Evolutionary conservation across 2,888 invertebrate genomes (phyloP).

Genomic region (Choristoneura rosaceana): DNA sequence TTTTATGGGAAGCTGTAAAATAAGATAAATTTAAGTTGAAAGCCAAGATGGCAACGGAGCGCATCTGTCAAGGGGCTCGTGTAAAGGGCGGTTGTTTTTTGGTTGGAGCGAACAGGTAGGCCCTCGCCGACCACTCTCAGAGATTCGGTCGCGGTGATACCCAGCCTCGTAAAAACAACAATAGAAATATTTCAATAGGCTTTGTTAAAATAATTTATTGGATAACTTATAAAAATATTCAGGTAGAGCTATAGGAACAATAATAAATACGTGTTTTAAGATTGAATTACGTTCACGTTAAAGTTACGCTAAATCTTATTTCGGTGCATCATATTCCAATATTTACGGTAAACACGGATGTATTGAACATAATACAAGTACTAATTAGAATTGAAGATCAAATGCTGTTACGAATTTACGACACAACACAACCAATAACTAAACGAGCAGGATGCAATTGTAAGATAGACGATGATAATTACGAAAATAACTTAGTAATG

Average conservation of each 20-base stretch:
- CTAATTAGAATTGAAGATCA: slow-evolving; percentile 25
- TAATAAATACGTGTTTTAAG: neutral
- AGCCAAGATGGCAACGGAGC: slow-evolving; percentile 14
- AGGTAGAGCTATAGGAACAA: slow-evolving; percentile 15
- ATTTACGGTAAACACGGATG: slow-evolving; percentile 18
- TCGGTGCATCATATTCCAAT: slow-evolving; percentile 2
- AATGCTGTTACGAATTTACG: neutral
- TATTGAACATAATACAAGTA: slow-evolving; percentile 14
- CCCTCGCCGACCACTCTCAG: slow-evolving; percentile 42
- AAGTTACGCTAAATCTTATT: neutral
- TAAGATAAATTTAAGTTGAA: slow-evolving; percentile 17
- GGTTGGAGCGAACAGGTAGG: slow-evolving; percentile 45
- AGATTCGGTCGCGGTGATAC: slow-evolving; percentile 41
- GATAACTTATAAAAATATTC: slow-evolving; percentile 17
- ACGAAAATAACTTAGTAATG: slow-evolving; percentile 26
- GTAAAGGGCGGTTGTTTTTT: slow-evolving; percentile 45
- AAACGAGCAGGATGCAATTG: slow-evolving; percentile 23
- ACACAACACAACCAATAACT: slow-evolving; percentile 7
- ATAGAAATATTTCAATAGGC: slow-evolving; percentile 43
- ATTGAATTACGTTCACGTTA: neutral
- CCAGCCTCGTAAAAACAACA: slow-evolving; percentile 43
- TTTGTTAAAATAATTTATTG: slow-evolving; percentile 31
- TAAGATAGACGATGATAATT: slow-evolving; percentile 32
- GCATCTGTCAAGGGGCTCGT: slow-evolving; percentile 30
- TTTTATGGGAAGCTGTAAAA: slow-evolving; percentile 28